Conservation (phyloP, 2,113 vertebrate species). For the Microcebus jonahi region DNA sequence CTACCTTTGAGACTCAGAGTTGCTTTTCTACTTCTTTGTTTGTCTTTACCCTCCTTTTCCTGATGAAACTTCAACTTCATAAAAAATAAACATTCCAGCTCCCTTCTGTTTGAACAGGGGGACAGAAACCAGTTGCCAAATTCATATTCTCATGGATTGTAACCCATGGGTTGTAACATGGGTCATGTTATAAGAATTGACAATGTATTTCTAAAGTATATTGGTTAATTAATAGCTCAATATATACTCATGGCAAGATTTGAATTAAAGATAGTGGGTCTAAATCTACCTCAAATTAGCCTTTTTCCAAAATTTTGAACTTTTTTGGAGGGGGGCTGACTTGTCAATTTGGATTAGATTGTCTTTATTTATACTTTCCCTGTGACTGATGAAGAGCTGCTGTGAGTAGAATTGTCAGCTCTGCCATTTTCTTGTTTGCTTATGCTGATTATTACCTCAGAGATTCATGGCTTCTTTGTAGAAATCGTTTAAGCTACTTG, state of each 20-base stretch:
- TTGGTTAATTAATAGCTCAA: neutral
- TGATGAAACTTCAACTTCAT: neutral
- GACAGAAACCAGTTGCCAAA: neutral
- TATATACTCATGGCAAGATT: neutral
- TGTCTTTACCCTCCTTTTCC: neutral
- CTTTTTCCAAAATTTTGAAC: constrained; percentile 36
- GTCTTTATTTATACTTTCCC: neutral
- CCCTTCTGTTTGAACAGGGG: neutral
- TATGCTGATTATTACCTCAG: neutral
- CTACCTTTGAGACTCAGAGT: neutral
- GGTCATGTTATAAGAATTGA: neutral
- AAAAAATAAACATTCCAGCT: neutral
- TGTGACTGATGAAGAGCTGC: neutral
- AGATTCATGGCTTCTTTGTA: neutral
- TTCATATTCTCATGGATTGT: neutral
- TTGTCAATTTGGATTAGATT: neutral
- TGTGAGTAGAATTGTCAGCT: neutral
- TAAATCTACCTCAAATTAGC: neutral
- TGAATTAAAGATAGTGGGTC: neutral
- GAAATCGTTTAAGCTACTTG: neutral
- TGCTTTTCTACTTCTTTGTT: neutral
- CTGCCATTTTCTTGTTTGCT: neutral
- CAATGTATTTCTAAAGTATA: neutral
- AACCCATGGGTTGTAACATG: too few relatives aligned
- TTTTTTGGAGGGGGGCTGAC: neutral